A percentile compares a stretch with the other conserved stretches of the same genome.
phyloP scores from a whole-genome alignment of 1,140 invertebrate species.

The Temnothorax nylanderi region DNA sequence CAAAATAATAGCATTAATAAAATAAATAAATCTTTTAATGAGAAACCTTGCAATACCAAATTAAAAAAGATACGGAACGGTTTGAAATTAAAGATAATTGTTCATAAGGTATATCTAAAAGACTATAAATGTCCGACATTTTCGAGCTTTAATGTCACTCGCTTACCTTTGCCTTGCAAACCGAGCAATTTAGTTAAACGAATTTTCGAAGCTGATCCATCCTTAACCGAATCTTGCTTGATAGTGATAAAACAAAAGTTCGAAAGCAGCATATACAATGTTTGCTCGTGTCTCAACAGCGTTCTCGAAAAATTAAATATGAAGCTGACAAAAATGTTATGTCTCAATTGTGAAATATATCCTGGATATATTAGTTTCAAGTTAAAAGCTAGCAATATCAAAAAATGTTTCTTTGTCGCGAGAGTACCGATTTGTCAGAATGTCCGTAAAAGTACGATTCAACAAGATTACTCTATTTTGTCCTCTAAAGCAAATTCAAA shows the following conservation, averaged over 20 bases:
- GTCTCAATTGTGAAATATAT: conserved; percentile 69
- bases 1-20: not conserved
- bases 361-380: conserved; percentile 67
- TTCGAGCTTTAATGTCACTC: not conserved
- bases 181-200: conserved; percentile 55
- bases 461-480: not conserved
- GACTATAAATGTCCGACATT: not conserved
- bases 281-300: conserved; percentile 70
- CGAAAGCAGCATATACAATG: conserved; percentile 50
- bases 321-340: not conserved
- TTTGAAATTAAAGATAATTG: conserved; percentile 45
- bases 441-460: conserved; percentile 2
- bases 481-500: not conserved
- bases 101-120: conserved; percentile 2
- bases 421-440: conserved; percentile 63
- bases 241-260: conserved; percentile 67
- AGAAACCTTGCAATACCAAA: not conserved
- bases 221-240: conserved; percentile 40
- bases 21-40: not conserved
- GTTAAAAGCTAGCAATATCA: conserved; percentile 3
- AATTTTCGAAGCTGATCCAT: conserved; percentile 67
- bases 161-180: conserved; percentile 69
- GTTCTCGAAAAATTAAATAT: conserved; percentile 54
- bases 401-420: conserved; percentile 51
- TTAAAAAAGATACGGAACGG: not conserved